These are phyloP conservation scores for Ceratosolen fusciceps DNA, from an alignment of 1,140 invertebrate species.

Conservation along the genomic window DNA sequence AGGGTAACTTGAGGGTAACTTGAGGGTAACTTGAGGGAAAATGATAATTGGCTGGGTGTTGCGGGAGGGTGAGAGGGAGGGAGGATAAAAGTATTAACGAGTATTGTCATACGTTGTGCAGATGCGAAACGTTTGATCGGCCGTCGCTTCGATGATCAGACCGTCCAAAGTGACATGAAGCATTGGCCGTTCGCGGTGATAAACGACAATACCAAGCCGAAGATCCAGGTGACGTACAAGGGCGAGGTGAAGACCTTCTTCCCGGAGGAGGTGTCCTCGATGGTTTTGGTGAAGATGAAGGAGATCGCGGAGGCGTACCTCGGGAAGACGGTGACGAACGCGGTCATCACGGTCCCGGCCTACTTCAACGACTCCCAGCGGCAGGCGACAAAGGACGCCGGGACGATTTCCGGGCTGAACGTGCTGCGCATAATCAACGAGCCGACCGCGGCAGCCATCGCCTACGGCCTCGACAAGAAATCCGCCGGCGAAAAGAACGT, in stretches of 20 bases:
- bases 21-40: too few relatives aligned
- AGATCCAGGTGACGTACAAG: slow-evolving; percentile 80
- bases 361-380: slow-evolving; percentile 88
- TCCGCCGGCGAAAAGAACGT: slow-evolving; percentile 66
- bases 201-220: slow-evolving; percentile 75
- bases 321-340: slow-evolving; percentile 67
- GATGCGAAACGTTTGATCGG: slow-evolving; percentile 73
- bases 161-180: slow-evolving; percentile 83
- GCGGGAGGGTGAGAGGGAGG: too few relatives aligned
- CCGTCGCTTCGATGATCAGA: slow-evolving; percentile 75
- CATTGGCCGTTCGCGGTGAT: slow-evolving; percentile 82
- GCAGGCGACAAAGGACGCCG: slow-evolving; percentile 85
- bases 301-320: slow-evolving; percentile 76
- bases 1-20: too few relatives aligned
- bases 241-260: slow-evolving; percentile 81
- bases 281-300: slow-evolving; percentile 87
- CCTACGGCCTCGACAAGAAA: slow-evolving; percentile 78
- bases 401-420: slow-evolving; percentile 75
- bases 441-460: slow-evolving; percentile 78
- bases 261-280: slow-evolving; percentile 85
- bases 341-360: slow-evolving; percentile 77
- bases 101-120: too few relatives aligned
- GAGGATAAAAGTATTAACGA: too few relatives aligned
- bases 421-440: slow-evolving; percentile 88
- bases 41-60: too few relatives aligned